phyloP scores from a whole-genome alignment of 2,113 vertebrate species.

The Ondatra zibethicus region DNA sequence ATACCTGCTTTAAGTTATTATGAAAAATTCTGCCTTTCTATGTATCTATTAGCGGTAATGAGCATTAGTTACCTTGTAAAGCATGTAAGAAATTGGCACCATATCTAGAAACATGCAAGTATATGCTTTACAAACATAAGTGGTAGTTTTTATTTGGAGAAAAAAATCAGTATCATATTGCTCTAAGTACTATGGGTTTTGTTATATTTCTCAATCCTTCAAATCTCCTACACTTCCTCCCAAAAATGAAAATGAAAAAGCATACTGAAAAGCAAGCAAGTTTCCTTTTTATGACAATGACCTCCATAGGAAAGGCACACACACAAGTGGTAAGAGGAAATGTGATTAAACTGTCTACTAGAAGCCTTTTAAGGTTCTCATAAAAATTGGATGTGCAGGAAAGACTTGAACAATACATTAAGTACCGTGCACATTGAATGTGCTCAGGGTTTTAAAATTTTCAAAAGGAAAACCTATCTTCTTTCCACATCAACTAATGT shows the following conservation, averaged over 20 bases:
- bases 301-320: slow-evolving; percentile 50
- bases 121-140: neutral
- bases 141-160: neutral
- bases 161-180: neutral
- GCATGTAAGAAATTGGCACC: neutral
- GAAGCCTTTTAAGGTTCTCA: slow-evolving; percentile 80
- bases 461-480: slow-evolving; percentile 68
- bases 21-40: neutral
- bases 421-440: slow-evolving; percentile 60
- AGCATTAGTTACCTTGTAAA: slow-evolving; percentile 35
- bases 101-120: neutral
- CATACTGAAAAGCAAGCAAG: slow-evolving; percentile 48
- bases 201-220: neutral
- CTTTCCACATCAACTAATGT: slow-evolving; percentile 49
- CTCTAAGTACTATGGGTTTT: neutral
- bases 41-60: neutral
- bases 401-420: slow-evolving; percentile 80
- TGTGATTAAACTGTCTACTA: slow-evolving; percentile 81
- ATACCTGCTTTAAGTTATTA: slow-evolving; percentile 47
- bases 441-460: slow-evolving; percentile 77
- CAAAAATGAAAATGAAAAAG: slow-evolving; percentile 11
- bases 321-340: slow-evolving; percentile 66
- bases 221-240: neutral
- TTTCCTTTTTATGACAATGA: slow-evolving; percentile 64
- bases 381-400: slow-evolving; percentile 82